Base-by-base conservation (phyloP, 2,797 vertebrate genomes). In the Fringilla coelebs region DNA sequence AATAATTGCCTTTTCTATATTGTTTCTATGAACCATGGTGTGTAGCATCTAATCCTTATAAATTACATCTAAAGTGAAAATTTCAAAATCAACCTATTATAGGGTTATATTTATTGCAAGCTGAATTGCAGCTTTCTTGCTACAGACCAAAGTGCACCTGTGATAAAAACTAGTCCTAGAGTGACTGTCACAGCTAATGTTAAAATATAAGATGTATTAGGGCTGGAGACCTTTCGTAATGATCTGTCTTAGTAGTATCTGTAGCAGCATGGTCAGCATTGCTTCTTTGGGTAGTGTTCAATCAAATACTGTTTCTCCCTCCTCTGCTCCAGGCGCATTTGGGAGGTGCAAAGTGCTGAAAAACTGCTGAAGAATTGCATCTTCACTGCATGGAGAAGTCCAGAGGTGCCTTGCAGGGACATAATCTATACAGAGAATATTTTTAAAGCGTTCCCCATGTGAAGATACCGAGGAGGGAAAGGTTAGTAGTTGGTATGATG, bases 1-100 rank as follows among this genome's bases (percentile, higher is more conserved):
- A 91, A 86, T 77, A 89, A 60, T 61, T 72, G 32, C 18, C 46
- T 82, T 94, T 96, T 85, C 76, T 90, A 25, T 43, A 93, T 87
- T 77, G 81, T 87, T 89, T 87, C 52, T 86, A 17, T 57, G 77
- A 96, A 75, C 31, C 41, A 72, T 43, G n/a, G 74, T 62, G 7
- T 66, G 73, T 49, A 79, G 21, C 54, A 60, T 87, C 25, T 52
- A 71, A 38, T 75, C 48, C 71, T 93, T 72, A 74, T 83, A 81
- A 96, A 88, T 90, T 32, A 63, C 25, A 76, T 55, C 17, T 83
- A 63, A 66, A 90, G 10, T 79, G 65, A 85, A 71, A 71, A 85
- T 94, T 84, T 94, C 19, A 85, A 74, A 81, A 70, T 76, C 25
- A 40, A 22, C 29, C 70, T 36, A 54, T 86, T 92, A 49, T 46